These are phyloP conservation scores for Onthophagus taurus DNA, from an alignment of 1,140 invertebrate species.

Conservation along the genomic window DNA sequence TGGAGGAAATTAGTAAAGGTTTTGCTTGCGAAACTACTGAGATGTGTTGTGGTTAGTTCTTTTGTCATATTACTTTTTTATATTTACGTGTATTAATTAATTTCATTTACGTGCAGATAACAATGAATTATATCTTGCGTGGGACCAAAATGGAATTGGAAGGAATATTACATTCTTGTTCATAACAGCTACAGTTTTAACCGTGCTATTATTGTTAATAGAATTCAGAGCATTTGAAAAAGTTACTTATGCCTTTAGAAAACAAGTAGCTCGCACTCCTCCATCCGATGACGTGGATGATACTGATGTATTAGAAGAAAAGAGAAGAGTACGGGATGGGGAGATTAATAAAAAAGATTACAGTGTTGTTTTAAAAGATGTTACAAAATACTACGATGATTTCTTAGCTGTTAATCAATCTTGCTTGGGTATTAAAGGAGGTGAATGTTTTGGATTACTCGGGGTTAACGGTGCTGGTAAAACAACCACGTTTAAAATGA, in stretches of 20 bases:
- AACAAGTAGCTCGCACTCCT: neutral
- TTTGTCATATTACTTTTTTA: too few species aligned
- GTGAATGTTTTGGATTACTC: slow-evolving; percentile 82
- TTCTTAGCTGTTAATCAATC: slow-evolving; percentile 62
- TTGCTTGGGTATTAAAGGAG: slow-evolving; percentile 46
- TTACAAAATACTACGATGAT: slow-evolving; percentile 58
- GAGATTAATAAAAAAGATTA: slow-evolving; percentile 29
- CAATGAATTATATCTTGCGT: slow-evolving; percentile 5
- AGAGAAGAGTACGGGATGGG: slow-evolving; percentile 9
- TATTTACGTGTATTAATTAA: neutral
- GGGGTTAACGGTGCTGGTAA: slow-evolving; percentile 72
- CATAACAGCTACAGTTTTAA: neutral
- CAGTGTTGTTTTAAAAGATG: slow-evolving; percentile 39
- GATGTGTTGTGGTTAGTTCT: slow-evolving; percentile 4
- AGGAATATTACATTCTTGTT: slow-evolving; percentile 36
- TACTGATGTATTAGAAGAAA: slow-evolving; percentile 18
- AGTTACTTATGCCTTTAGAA: slow-evolving; percentile 72
- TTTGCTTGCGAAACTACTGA: neutral
- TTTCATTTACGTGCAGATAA: neutral
- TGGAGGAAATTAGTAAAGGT: slow-evolving; percentile 9
- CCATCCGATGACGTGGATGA: slow-evolving; percentile 7
- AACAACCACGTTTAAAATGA: slow-evolving; percentile 80
- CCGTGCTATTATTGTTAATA: neutral
- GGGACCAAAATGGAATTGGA: slow-evolving; percentile 8
- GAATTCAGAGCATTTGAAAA: neutral